Base-by-base conservation (phyloP, 2,888 invertebrate genomes). In the Tetragnatha montana region DNA sequence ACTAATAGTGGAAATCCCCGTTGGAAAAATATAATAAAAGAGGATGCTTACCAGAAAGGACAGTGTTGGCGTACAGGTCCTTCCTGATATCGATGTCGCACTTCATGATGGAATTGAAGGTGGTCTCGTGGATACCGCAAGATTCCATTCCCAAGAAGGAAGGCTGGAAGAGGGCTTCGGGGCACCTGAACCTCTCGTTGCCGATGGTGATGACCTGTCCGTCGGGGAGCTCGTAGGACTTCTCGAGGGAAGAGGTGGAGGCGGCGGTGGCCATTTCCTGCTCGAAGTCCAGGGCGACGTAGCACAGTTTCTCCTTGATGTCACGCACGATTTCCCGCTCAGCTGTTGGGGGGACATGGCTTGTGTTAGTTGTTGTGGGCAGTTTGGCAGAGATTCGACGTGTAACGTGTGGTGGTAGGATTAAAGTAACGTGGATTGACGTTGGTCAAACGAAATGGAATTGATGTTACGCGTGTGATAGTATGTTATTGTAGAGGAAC, bases 201-300 rank as follows among this genome's bases (percentile, higher is more conserved):
- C 97, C 97, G 93, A 97, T 97, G 94, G 97, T 97, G 95, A 97
- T 97, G 92, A 97, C 97, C 92, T 97, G 96, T 91, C 97, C 97
- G 94, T 97, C 97, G 92, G 97, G 97, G 93, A 97, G 95, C 94
- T 97, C 97, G 94, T 98, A 98, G 92, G 96, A 96, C 95, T 98
- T 98, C 94, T 98, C 98, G 93, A 98, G 95, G 71, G 97, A 97
- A 92, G 97, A 97, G 92, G 97, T 97, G 76, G 97, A 96, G 81
- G 97, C 97, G 91, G 98, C 97, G 91, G 97, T 97, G 93, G 96
- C 96, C 98, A 98, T 97, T 95, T 98, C 98, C 94, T 98, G 97
- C 94, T 98, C 97, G 93, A 98, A 98, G 95, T 98, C 98, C 92
- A 98, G 95, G 91, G 98, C 97, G 91, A 98, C 97, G 94, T 98